Conservation (phyloP, 2,888 invertebrate species). For the Pegoplata infirma region DNA sequence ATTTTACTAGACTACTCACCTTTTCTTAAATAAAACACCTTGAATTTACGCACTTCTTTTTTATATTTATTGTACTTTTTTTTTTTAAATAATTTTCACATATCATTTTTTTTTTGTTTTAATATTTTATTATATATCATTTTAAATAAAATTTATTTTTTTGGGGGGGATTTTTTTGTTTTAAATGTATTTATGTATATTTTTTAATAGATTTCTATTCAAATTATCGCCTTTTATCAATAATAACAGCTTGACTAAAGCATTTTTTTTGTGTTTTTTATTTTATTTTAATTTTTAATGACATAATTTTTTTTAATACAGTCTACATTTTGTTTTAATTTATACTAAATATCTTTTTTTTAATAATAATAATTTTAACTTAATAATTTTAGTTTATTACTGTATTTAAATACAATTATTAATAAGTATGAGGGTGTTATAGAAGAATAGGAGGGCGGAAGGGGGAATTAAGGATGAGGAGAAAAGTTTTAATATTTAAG, state of each 20-base stretch:
- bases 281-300: conserved; percentile 41
- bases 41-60: conserved; percentile 48
- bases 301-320: conserved; percentile 50
- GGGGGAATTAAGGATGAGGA: background rate
- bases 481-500: background rate
- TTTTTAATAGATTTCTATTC: conserved; percentile 60
- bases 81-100: conserved; percentile 59
- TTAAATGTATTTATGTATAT: conserved; percentile 52
- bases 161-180: conserved; percentile 7
- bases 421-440: background rate
- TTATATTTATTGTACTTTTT: conserved; percentile 61
- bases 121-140: conserved; percentile 29
- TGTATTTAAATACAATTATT: conserved; percentile 11
- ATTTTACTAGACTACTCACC: too few relatives aligned
- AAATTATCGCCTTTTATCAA: conserved; percentile 48
- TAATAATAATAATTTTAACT: conserved; percentile 11
- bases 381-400: conserved; percentile 19
- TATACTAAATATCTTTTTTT: conserved; percentile 41
- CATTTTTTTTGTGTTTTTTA: conserved; percentile 32
- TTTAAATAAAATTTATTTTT: conserved; percentile 54
- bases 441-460: too few relatives aligned
- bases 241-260: conserved; percentile 59
- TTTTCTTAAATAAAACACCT: conserved; percentile 39
- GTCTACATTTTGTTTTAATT: conserved; percentile 54
- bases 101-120: conserved; percentile 30